phyloP scores from a whole-genome alignment of 2,888 invertebrate genomes.

The Brachyptera putata region DNA sequence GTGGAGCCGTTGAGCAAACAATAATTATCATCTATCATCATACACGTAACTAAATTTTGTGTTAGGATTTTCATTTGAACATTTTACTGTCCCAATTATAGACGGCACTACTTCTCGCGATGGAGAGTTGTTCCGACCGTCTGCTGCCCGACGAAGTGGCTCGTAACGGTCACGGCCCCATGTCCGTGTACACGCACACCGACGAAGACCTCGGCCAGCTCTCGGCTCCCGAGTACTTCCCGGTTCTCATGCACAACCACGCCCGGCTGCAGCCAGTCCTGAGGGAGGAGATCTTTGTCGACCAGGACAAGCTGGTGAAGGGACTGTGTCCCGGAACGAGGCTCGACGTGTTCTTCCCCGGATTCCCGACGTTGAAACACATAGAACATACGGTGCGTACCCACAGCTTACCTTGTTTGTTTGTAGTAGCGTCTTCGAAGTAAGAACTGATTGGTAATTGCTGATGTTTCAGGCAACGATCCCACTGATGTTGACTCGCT shows the following conservation, averaged over 20 bases:
- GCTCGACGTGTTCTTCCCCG: constrained; percentile 71
- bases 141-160: constrained; percentile 65
- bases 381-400: constrained; percentile 70
- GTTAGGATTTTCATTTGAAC: too few species aligned
- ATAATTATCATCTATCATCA: too few species aligned
- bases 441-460: too few species aligned
- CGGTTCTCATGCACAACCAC: constrained; percentile 54
- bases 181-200: constrained; percentile 71
- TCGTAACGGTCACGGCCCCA: constrained; percentile 83
- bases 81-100: too few species aligned
- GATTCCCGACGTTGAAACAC: constrained; percentile 89
- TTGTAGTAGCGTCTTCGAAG: too few species aligned
- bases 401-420: too few species aligned
- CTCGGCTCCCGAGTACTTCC: constrained; percentile 59
- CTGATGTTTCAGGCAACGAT: too few species aligned
- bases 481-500: too few species aligned
- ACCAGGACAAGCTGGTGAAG: constrained; percentile 55
- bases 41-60: too few species aligned
- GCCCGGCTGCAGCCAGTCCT: constrained; percentile 51
- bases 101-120: constrained; percentile 67
- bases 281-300: constrained; percentile 57
- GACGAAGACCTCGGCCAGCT: constrained; percentile 52
- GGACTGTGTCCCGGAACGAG: constrained; percentile 67
- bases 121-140: constrained; percentile 61
- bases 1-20: too few species aligned